phyloP scores from a whole-genome alignment of 2,113 vertebrate genomes.

The Peromyscus maniculatus region DNA sequence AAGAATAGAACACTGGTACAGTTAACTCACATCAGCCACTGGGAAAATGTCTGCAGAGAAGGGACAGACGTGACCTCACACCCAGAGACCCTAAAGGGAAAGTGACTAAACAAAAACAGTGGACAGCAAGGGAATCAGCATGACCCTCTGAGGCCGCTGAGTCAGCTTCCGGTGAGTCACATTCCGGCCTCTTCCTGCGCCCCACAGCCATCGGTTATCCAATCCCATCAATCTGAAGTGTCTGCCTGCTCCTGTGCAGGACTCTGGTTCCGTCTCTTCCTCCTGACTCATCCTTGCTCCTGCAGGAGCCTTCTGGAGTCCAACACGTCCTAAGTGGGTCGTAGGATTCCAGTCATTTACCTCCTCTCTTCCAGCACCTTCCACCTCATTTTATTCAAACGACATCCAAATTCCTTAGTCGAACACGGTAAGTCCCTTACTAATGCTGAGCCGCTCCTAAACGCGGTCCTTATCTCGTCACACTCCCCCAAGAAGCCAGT shows the following conservation, averaged over 20 bases:
- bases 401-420: slow-evolving; percentile 18
- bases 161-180: slow-evolving; percentile 65
- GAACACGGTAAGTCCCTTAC: background rate
- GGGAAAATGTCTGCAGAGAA: slow-evolving; percentile 50
- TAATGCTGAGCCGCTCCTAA: background rate
- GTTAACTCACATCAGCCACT: background rate
- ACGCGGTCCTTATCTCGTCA: background rate
- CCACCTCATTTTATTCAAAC: slow-evolving; percentile 51
- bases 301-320: slow-evolving; percentile 2
- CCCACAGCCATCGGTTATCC: background rate
- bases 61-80: slow-evolving; percentile 72
- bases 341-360: background rate
- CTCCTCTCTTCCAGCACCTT: slow-evolving; percentile 30
- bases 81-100: slow-evolving; percentile 32
- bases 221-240: background rate
- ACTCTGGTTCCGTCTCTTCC: background rate
- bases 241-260: background rate
- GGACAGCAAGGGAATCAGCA: background rate
- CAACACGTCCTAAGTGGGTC: background rate
- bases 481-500: background rate
- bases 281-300: slow-evolving; percentile 25
- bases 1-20: slow-evolving; percentile 36
- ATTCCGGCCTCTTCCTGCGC: background rate
- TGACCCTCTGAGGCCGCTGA: slow-evolving; percentile 41
- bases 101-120: slow-evolving; percentile 62